These are phyloP conservation scores for Andrena dorsata DNA, from an alignment of 2,888 invertebrate species.

Conservation along the genomic window DNA sequence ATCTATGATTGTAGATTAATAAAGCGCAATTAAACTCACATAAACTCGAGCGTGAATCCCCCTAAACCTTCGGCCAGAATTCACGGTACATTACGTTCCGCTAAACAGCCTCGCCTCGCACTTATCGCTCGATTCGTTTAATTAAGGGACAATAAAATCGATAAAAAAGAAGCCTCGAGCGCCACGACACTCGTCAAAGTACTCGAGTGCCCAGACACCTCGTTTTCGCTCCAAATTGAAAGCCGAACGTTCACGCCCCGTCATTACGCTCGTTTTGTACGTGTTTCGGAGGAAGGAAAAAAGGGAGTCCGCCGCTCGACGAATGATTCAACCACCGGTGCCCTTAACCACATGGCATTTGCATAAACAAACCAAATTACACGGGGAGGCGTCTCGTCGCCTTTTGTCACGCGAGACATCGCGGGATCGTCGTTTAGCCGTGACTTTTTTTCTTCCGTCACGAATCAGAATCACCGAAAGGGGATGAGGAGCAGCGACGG, in stretches of 20 bases:
- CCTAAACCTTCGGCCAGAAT: no score
- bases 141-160: neutral
- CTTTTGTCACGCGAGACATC: conserved; percentile 63
- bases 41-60: no score
- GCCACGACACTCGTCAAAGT: neutral
- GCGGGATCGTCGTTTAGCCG: conserved; percentile 30
- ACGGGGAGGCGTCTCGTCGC: conserved; percentile 26
- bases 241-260: conserved; percentile 16
- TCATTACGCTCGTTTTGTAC: conserved; percentile 24
- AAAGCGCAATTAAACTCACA: no score
- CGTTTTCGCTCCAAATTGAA: conserved; percentile 36
- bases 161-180: neutral
- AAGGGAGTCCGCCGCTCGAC: neutral
- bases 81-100: no score
- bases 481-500: neutral
- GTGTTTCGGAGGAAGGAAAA: neutral
- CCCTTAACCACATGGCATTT: conserved; percentile 37
- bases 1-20: no score
- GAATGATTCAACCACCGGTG: conserved; percentile 7
- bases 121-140: neutral
- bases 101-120: neutral
- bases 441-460: conserved; percentile 1
- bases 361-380: conserved; percentile 56
- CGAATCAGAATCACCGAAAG: neutral
- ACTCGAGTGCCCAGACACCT: conserved; percentile 1